phyloP scores from a whole-genome alignment of 2,113 vertebrate genomes.

The Daboia siamensis region DNA sequence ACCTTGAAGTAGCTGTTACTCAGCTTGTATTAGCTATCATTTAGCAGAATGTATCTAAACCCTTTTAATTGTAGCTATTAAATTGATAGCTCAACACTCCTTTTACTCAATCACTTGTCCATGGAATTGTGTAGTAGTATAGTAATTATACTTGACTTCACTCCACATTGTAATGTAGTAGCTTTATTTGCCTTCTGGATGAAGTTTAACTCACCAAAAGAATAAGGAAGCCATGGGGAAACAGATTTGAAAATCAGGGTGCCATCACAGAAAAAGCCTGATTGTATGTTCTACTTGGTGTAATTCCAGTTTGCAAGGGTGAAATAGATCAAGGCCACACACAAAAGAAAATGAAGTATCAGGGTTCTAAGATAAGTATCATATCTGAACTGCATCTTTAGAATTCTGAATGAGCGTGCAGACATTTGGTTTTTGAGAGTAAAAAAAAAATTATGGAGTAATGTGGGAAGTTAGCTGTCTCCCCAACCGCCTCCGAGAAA shows the following conservation, averaged over 20 bases:
- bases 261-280: background rate
- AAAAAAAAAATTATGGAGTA: too few relatives aligned
- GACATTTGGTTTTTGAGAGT: too few relatives aligned
- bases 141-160: background rate
- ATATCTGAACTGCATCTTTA: background rate
- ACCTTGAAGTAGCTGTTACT: background rate
- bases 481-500: too few relatives aligned
- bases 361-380: background rate
- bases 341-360: too few relatives aligned
- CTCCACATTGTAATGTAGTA: background rate
- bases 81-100: background rate
- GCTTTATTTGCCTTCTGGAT: background rate
- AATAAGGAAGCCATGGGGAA: background rate
- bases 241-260: background rate
- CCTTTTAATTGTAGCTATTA: background rate
- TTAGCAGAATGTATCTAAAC: background rate
- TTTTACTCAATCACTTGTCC: background rate
- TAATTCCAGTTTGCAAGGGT: background rate
- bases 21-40: slow-evolving; percentile 11
- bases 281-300: too few relatives aligned
- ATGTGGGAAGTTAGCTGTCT: too few relatives aligned
- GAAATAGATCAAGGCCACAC: background rate
- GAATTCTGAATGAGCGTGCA: too few relatives aligned
- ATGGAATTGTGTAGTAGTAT: background rate
- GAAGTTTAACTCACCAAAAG: background rate